Evolutionary conservation across 2,888 invertebrate species (phyloP).

Genomic region (Silvanus unidentatus): DNA sequence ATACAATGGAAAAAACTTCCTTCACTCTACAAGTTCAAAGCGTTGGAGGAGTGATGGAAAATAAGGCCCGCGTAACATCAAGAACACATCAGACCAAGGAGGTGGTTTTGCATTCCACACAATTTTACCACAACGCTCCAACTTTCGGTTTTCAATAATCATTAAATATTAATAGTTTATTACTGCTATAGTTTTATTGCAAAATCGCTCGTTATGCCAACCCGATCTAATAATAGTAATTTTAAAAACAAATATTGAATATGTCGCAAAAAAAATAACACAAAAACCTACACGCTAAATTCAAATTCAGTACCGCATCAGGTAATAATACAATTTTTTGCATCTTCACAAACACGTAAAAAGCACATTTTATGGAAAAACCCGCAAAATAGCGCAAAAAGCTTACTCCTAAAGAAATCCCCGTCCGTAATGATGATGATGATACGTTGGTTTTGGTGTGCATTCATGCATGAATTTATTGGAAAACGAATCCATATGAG

Average conservation of each 20-base stretch:
- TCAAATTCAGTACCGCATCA: too few relatives aligned
- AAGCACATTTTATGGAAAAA: too few relatives aligned
- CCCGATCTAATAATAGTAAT: too few relatives aligned
- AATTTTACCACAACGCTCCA: neutral
- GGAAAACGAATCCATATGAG: constrained; percentile 61
- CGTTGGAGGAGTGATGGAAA: constrained; percentile 27
- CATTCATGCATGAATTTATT: constrained; percentile 54
- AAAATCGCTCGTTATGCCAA: neutral
- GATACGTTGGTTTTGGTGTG: constrained; percentile 19
- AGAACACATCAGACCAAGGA: constrained; percentile 18
- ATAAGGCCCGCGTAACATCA: constrained; percentile 33
- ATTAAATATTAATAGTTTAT: neutral
- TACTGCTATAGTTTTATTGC: neutral
- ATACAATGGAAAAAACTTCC: too few relatives aligned
- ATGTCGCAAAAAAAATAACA: too few relatives aligned
- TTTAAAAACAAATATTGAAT: too few relatives aligned
- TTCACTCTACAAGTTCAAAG: neutral
- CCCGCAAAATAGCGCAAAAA: too few relatives aligned
- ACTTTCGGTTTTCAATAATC: neutral
- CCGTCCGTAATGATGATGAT: too few relatives aligned
- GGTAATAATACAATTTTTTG: too few relatives aligned
- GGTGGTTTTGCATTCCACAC: constrained; percentile 7
- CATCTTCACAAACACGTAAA: too few relatives aligned
- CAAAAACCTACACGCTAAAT: too few relatives aligned
- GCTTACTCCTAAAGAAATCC: too few relatives aligned